Evolutionary conservation across 2,888 invertebrate species (phyloP).

Genomic region (Caenorhabditis sp.): DNA sequence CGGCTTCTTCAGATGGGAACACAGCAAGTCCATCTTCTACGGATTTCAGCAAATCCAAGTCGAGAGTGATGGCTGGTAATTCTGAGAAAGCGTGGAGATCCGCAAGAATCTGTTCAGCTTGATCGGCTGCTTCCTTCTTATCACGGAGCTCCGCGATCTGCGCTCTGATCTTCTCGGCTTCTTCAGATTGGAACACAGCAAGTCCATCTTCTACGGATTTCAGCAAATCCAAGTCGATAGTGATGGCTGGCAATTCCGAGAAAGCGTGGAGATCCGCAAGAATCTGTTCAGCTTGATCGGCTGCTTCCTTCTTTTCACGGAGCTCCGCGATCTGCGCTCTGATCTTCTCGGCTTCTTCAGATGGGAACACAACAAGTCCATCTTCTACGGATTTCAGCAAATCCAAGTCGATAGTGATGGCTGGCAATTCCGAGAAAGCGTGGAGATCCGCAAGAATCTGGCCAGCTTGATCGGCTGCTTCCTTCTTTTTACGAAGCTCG

Average conservation of each 20-base stretch:
- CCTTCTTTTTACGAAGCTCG: slow-evolving; percentile 18
- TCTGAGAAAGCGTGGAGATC: too few species aligned
- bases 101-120: too few species aligned
- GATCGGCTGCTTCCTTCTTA: too few species aligned
- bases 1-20: too few species aligned
- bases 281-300: slow-evolving; percentile 30
- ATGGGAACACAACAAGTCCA: slow-evolving; percentile 8
- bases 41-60: slow-evolving; percentile 21
- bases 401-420: slow-evolving; percentile 11
- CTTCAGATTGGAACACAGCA: too few species aligned
- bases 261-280: slow-evolving; percentile 25
- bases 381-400: slow-evolving; percentile 27
- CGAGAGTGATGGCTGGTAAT: too few species aligned
- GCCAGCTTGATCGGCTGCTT: slow-evolving; percentile 26
- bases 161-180: too few species aligned
- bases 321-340: slow-evolving; percentile 15
- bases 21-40: too few species aligned
- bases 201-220: slow-evolving; percentile 31
- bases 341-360: slow-evolving; percentile 4
- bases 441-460: slow-evolving; percentile 18
- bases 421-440: not conserved
- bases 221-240: slow-evolving; percentile 15
- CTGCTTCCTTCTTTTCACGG: slow-evolving; percentile 11
- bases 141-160: too few species aligned
- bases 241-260: slow-evolving; percentile 17